Percentiles rank a stretch among this genome's conserved stretches.
These are phyloP conservation scores for Intellagama lesueurii DNA, from an alignment of 2,797 vertebrate species.

Conservation along the genomic window DNA sequence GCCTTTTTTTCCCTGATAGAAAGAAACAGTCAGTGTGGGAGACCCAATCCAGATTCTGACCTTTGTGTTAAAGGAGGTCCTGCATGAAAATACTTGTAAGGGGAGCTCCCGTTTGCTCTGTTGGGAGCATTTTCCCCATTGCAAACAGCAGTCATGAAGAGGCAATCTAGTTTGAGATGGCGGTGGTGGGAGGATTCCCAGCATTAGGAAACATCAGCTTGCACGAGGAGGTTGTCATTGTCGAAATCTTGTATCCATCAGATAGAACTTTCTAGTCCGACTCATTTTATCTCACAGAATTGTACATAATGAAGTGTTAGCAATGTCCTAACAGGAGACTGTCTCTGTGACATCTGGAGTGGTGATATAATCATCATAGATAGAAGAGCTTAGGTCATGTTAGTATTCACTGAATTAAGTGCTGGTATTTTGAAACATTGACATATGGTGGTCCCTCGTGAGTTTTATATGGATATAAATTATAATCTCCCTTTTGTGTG, in stretches of 20 bases:
- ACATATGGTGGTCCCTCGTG: not conserved
- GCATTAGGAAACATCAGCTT: not conserved
- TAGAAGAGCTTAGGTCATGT: not conserved
- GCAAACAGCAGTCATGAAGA: not conserved
- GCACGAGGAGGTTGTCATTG: not conserved
- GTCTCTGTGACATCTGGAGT: not conserved
- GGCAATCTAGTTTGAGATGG: not conserved
- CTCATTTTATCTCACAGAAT: not conserved
- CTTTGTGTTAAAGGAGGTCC: too few relatives aligned
- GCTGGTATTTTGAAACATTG: not conserved
- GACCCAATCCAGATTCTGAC: too few relatives aligned
- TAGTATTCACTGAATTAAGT: not conserved
- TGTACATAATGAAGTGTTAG: not conserved
- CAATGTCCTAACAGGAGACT: not conserved
- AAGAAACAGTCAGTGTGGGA: too few relatives aligned
- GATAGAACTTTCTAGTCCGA: not conserved
- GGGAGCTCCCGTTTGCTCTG: not conserved
- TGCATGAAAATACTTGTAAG: not conserved
- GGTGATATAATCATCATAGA: not conserved
- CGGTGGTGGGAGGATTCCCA: not conserved
- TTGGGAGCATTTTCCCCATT: not conserved
- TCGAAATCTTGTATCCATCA: not conserved
- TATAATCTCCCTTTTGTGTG: not conserved
- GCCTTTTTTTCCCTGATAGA: not conserved
- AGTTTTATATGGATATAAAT: not conserved